Evolutionary conservation across 2,113 vertebrate species (phyloP), one percentile per base, ranked within the genome.

Genomic region (Pterocles orientalis): DNA sequence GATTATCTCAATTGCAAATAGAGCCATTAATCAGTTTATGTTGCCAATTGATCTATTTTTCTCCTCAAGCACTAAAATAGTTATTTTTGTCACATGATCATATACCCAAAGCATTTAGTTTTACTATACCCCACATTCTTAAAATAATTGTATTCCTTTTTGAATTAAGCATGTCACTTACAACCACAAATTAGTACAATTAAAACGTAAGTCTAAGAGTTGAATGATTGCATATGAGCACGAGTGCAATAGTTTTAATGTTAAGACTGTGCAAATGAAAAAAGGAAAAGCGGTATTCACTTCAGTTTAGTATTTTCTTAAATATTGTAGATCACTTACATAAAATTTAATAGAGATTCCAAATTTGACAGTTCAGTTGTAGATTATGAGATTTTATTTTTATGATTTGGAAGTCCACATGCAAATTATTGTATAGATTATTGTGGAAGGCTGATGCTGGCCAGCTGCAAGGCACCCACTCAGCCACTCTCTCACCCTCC

Each of bases 391-490:
- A 70, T 41, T 90, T 71, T 16, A 33, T 48, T 45, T 33, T 66
- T 75, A 53, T 9, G 4, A 58, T 50, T 58, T 71, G 29, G 10
- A 50, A 57, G n/a, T 39, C 36, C 18, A 21, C 12, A 65, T 12
- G 12, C 20, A 78, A 69, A 58, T 68, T 64, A 86, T 16, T 48
- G 23, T 34, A 66, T 4, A 33, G 25, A 31, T 29, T 82, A 33
- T 8, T n/a, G 20, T 17, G 64, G 61, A 57, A 69, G 39, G 26
- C 3, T 62, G 31, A 58, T 9, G 28, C 18, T 0, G 0, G 14
- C 29, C 82, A 72, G 17, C 28, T 84, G 58, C 29, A 61, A 86
- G 68, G 14, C 4, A 7, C 34, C 29, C 69, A 60, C 5, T 24
- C 51, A 85, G 26, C 15, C 0, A 0, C 10, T 23, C 48, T 70